phyloP scores from a whole-genome alignment of 2,797 vertebrate species.

The Lepidocolaptes lacrymiger region DNA sequence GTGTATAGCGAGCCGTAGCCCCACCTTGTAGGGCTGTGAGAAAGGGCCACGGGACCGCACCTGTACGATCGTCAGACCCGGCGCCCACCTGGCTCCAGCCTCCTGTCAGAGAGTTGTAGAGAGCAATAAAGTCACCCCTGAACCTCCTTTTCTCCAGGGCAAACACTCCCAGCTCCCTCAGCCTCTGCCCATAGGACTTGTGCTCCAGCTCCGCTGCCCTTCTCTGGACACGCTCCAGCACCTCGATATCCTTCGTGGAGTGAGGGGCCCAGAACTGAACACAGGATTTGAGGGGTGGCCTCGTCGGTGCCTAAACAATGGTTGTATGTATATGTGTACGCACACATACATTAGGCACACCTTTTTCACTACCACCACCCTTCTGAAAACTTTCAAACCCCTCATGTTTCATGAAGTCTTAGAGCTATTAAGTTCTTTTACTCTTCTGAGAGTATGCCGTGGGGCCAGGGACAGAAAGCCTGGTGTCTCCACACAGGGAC shows the following conservation, averaged over 20 bases:
- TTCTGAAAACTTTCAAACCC: background rate
- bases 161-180: background rate
- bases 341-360: accelerated
- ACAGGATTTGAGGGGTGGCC: background rate
- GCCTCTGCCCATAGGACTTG: too few species aligned
- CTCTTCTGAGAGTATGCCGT: background rate
- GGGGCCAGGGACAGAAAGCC: background rate
- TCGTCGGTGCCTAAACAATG: background rate
- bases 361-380: background rate
- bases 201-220: background rate
- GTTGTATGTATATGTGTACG: too few species aligned
- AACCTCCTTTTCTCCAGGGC: background rate
- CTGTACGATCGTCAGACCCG: background rate
- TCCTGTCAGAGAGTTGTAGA: background rate
- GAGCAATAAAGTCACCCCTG: background rate
- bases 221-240: background rate
- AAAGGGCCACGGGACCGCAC: background rate
- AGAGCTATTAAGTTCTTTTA: background rate
- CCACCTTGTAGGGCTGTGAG: too few species aligned
- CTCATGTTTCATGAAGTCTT: background rate
- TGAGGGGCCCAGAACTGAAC: background rate
- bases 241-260: background rate
- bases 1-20: accelerated
- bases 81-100: accelerated
- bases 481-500: background rate